Evolutionary conservation across 2,113 vertebrate species (phyloP), one percentile per base, ranked within the genome.

Genomic region (Salvator merianae): DNA sequence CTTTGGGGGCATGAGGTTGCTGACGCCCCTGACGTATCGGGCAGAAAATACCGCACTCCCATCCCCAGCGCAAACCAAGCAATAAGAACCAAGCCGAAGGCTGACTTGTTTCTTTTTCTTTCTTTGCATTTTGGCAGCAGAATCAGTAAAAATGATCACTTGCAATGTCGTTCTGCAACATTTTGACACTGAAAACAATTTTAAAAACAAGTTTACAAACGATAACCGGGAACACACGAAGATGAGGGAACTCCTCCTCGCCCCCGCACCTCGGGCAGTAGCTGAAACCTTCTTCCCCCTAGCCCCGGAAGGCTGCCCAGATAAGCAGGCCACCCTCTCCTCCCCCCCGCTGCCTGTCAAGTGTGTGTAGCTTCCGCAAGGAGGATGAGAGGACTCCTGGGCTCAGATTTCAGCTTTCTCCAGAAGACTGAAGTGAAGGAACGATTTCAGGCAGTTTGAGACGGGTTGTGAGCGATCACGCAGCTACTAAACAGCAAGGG

Each of bases 101-200:
- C n/a, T n/a, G n/a, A 0, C 0, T 40, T 62, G 76, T 59, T 59
- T 4, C 38, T 7, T 89, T 91, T 82, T 90, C 90, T 89, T 91
- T 91, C 43, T 73, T 90, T 87, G 71, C 89, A 86, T 89, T 55
- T 78, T 88, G 87, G 89, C 86, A 2, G 88, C 85, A 71, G 73
- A 63, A 40, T 68, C 50, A 1, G 0, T 0, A 22, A 59, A 59
- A 43, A 78, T 18, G n/a, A 69, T 2, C 13, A 16, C 0, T 8
- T n/a, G 81, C 66, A 30, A 16, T n/a, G n/a, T n/a, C n/a, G n/a
- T n/a, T 0, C 10, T 55, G 82, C 6, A 75, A 69, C 0, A 0
- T 43, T 10, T n/a, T 0, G 43, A 1, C 0, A 2, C 34, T 3
- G 18, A 55, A 24, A 36, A 40, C n/a, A 16, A 34, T 32, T 50